Evolutionary conservation across 1,140 invertebrate genomes (phyloP).

Genomic region (Trichoplusia ni): DNA sequence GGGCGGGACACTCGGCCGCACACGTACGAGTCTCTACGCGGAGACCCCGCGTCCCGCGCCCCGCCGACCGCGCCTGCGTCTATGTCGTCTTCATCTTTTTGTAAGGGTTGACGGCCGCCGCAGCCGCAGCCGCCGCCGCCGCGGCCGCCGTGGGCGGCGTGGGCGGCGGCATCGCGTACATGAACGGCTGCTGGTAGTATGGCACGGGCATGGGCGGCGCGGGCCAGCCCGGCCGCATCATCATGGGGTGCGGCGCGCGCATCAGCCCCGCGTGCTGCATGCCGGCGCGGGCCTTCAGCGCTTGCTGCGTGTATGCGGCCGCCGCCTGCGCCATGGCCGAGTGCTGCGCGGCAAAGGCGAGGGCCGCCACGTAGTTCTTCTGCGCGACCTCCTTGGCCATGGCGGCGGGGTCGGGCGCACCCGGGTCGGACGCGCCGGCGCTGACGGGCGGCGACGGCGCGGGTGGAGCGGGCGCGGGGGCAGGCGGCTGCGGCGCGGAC

Average conservation of each 20-base stretch:
- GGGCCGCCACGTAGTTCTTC: slow-evolving; percentile 86
- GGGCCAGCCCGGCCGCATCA: slow-evolving; percentile 70
- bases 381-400: slow-evolving; percentile 89
- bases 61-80: slow-evolving; percentile 70
- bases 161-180: slow-evolving; percentile 83
- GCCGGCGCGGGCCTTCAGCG: slow-evolving; percentile 82
- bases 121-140: slow-evolving; percentile 74
- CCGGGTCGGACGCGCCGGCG: too few relatives aligned
- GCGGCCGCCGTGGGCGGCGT: slow-evolving; percentile 79
- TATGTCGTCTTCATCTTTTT: slow-evolving; percentile 95
- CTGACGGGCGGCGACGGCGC: slow-evolving; percentile 70
- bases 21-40: slow-evolving; percentile 77
- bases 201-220: slow-evolving; percentile 70
- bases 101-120: slow-evolving; percentile 88
- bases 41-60: slow-evolving; percentile 75
- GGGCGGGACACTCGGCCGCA: slow-evolving; percentile 67
- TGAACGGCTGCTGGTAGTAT: slow-evolving; percentile 81
- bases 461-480: slow-evolving; percentile 46
- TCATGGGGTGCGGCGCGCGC: slow-evolving; percentile 68
- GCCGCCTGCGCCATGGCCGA: slow-evolving; percentile 82
- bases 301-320: slow-evolving; percentile 89
- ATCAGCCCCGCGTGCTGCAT: slow-evolving; percentile 56
- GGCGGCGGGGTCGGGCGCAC: slow-evolving; percentile 71
- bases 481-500: slow-evolving; percentile 56
- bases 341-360: slow-evolving; percentile 69